These are phyloP conservation scores for Plemyria rubiginata DNA, from an alignment of 2,888 invertebrate genomes.

Conservation along the genomic window DNA sequence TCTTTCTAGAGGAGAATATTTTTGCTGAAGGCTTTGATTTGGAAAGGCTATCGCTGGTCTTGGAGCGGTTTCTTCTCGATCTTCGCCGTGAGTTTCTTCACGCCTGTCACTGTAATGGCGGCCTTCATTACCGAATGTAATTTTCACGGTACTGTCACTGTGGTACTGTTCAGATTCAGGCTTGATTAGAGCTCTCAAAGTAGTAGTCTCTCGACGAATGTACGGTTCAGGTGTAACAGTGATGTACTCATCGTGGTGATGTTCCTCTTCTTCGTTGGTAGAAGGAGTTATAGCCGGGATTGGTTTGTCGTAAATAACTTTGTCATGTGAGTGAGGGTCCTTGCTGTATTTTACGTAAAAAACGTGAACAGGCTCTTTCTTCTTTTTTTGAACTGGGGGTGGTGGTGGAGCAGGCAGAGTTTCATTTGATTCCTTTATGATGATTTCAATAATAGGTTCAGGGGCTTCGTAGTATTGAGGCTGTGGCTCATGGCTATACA, in stretches of 20 bases:
- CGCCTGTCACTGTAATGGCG: constrained; percentile 72
- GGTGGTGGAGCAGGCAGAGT: constrained; percentile 88
- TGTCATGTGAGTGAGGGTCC: constrained; percentile 89
- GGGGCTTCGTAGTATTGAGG: constrained; percentile 89
- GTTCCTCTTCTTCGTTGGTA: constrained; percentile 85
- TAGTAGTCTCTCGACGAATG: constrained; percentile 88
- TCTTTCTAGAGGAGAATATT: constrained; percentile 59
- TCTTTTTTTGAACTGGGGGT: constrained; percentile 78
- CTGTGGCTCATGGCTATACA: constrained; percentile 77
- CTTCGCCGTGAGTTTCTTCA: constrained; percentile 67
- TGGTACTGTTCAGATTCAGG: constrained; percentile 94
- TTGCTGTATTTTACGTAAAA: constrained; percentile 96
- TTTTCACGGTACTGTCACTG: constrained; percentile 91
- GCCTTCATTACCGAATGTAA: constrained; percentile 91
- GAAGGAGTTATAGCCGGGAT: constrained; percentile 91
- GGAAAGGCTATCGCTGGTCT: constrained; percentile 86
- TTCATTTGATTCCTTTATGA: constrained; percentile 95
- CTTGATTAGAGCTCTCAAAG: constrained; percentile 92
- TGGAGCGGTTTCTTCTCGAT: constrained; percentile 87
- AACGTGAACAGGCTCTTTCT: constrained; percentile 94
- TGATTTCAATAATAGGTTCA: constrained; percentile 96
- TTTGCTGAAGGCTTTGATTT: constrained; percentile 62
- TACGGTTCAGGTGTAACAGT: constrained; percentile 83
- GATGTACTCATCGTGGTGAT: constrained; percentile 83
- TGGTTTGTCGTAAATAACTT: constrained; percentile 92